Percentiles rank a stretch among this genome's conserved stretches.
Evolutionary conservation across 2,113 vertebrate genomes (phyloP).

Genomic region (Petaurus breviceps): DNA sequence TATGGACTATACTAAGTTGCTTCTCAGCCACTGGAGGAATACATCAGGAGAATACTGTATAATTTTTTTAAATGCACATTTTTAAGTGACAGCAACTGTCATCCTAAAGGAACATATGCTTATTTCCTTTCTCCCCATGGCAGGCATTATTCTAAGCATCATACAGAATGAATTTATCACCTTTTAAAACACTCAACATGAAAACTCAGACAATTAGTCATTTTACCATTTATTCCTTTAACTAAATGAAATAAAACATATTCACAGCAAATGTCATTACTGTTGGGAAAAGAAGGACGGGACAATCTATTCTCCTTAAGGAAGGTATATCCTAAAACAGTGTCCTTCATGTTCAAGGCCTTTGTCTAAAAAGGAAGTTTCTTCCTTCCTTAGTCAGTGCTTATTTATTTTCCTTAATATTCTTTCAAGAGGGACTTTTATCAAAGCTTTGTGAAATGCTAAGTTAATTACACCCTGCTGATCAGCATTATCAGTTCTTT

Average conservation of each 20-base stretch:
- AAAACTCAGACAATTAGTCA: background rate
- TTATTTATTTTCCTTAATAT: background rate
- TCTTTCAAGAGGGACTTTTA: background rate
- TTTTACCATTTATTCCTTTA: background rate
- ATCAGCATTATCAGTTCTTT: slow-evolving; percentile 28
- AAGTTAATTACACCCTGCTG: background rate
- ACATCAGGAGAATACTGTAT: background rate
- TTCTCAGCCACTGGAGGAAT: background rate
- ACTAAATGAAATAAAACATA: background rate
- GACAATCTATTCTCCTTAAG: background rate
- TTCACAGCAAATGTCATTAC: background rate
- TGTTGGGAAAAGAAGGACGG: background rate
- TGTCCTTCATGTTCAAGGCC: background rate
- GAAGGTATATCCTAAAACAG: background rate
- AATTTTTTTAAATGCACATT: background rate
- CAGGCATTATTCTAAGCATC: too few species aligned
- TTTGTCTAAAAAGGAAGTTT: background rate
- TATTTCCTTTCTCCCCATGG: too few species aligned
- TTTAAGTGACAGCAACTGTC: background rate
- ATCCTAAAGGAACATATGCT: background rate
- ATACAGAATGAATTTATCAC: background rate
- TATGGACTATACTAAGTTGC: background rate
- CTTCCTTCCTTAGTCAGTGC: background rate
- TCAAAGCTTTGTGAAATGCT: slow-evolving; percentile 6
- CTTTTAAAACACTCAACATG: background rate